These are phyloP conservation scores for Globodera rostochiensis DNA, from an alignment of 1,140 invertebrate genomes.

Conservation along the genomic window DNA sequence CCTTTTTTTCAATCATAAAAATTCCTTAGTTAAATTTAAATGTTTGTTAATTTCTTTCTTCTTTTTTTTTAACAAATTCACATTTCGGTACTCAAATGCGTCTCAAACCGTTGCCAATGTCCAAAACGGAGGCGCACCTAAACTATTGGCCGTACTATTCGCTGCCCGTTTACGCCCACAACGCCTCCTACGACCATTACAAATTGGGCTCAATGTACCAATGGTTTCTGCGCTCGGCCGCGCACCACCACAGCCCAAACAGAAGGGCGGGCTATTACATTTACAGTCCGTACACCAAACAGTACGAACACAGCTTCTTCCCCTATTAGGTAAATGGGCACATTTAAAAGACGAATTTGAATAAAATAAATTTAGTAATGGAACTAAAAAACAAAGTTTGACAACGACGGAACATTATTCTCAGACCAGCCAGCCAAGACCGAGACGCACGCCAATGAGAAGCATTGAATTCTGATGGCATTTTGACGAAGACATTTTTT, in stretches of 20 bases:
- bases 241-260: conserved; percentile 11
- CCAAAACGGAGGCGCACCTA: background rate
- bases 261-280: conserved; percentile 12
- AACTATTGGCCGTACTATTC: conserved; percentile 26
- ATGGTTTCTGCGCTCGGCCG: conserved; percentile 25
- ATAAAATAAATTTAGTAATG: too few relatives aligned
- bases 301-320: conserved; percentile 13
- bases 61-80: too few relatives aligned
- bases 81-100: background rate
- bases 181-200: background rate
- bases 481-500: too few relatives aligned
- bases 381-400: too few relatives aligned
- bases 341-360: too few relatives aligned
- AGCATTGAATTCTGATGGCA: too few relatives aligned
- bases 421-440: too few relatives aligned
- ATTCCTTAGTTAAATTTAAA: too few relatives aligned
- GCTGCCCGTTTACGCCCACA: background rate
- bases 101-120: background rate
- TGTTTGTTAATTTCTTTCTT: too few relatives aligned
- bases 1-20: background rate
- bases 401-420: too few relatives aligned
- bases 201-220: conserved; percentile 25
- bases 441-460: too few relatives aligned
- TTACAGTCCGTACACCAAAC: conserved; percentile 20
- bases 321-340: background rate